Conservation (phyloP, 2,797 vertebrate genomes). For the Phylloscopus collybita region DNA sequence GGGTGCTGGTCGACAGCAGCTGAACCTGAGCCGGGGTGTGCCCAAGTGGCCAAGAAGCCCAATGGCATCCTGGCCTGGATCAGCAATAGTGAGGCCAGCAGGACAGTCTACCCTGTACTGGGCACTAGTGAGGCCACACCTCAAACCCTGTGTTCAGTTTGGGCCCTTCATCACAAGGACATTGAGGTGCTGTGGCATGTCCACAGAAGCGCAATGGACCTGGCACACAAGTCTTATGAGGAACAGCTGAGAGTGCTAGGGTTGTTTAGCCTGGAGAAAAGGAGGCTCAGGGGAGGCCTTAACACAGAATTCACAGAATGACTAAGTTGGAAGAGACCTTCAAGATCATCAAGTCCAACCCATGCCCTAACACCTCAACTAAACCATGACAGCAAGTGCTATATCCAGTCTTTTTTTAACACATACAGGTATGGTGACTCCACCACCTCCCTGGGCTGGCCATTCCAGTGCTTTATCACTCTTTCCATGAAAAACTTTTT, state of each 20-base stretch:
- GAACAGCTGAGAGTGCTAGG: background rate
- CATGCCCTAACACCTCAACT: too few species aligned
- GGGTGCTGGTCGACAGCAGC: background rate
- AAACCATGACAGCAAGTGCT: too few species aligned
- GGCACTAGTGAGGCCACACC: background rate
- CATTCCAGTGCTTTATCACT: too few species aligned
- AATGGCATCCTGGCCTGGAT: background rate
- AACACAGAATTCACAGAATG: too few species aligned
- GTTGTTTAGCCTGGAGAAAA: background rate
- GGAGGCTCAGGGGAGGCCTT: too few species aligned
- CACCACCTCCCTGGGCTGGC: too few species aligned
- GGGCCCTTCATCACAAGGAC: background rate
- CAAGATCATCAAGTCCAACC: too few species aligned
- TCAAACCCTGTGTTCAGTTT: background rate
- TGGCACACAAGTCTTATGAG: background rate
- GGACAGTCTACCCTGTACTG: too few species aligned
- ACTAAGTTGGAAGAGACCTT: too few species aligned
- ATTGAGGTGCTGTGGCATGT: accelerated
- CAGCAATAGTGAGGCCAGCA: background rate
- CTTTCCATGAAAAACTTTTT: too few species aligned
- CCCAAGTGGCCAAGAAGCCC: background rate
- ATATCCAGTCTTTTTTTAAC: too few species aligned
- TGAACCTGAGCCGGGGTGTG: background rate
- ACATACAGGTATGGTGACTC: too few species aligned
- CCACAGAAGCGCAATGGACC: background rate